Conservation (phyloP, 2,797 vertebrate genomes). For the Moxostoma hubbsi region DNA sequence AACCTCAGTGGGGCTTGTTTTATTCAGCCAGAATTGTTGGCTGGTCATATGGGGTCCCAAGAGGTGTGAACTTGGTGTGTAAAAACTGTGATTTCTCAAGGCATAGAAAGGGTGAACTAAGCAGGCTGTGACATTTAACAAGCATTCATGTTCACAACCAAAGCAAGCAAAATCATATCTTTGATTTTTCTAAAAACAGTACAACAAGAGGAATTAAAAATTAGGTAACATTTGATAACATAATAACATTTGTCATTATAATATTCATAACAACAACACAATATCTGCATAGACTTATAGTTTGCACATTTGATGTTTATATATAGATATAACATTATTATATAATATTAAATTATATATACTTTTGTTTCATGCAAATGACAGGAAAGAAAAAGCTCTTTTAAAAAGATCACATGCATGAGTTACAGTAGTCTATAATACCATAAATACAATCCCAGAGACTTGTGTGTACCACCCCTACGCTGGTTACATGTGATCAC, state of each 20-base stretch:
- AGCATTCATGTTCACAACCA: not conserved
- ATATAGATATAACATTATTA: too few species aligned
- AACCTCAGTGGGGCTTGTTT: conserved; percentile 38
- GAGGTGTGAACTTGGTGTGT: conserved; percentile 46
- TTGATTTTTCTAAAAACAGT: not conserved
- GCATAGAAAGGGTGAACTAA: not conserved
- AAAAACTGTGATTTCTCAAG: conserved; percentile 39
- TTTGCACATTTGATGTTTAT: too few species aligned
- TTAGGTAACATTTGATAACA: not conserved
- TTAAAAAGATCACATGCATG: not conserved
- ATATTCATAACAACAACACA: not conserved
- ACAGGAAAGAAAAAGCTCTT: not conserved
- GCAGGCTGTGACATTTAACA: not conserved
- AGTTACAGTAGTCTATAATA: not conserved
- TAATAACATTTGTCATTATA: not conserved
- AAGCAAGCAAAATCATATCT: not conserved
- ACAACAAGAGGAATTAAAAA: too few species aligned
- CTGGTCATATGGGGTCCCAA: conserved; percentile 28
- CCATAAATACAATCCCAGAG: conserved; percentile 8
- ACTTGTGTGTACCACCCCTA: not conserved
- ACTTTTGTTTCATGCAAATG: not conserved
- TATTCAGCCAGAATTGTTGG: conserved; percentile 23
- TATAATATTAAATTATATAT: too few species aligned
- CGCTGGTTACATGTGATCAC: conserved; percentile 27
- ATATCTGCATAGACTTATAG: not conserved